Base-by-base conservation (phyloP, 2,113 vertebrate genomes). In the Panurus biarmicus region DNA sequence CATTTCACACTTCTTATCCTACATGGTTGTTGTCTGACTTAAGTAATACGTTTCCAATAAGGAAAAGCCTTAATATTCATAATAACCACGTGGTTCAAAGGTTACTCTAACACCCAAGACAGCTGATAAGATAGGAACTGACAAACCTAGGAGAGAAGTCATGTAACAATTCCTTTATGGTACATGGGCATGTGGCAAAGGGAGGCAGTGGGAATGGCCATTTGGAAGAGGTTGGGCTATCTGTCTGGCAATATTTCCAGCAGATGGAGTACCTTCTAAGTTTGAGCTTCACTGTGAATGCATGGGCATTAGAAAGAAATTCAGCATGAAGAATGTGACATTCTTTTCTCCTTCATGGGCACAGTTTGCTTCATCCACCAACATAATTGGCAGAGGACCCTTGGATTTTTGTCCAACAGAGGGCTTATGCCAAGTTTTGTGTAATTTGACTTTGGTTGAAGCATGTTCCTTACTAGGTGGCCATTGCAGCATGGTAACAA, bases 401-500 rank as follows among this genome's bases (percentile, higher is more conserved):
- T 77, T 64, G 67, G 23, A 72, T 91, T 79, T 79, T n/a, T 53
- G 56, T 91, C 71, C 87, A 91, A 64, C 44, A 80, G 65, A 89
- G 31, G 9, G 16, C 25, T 56, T 73, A 45, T 80, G 93, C 93
- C 91, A 83, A 83, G 38, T 14, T 69, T 74, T 75, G 28, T 25
- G 35, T 79, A 73, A 85, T 94, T 91, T 5, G 1, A 50, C 29
- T 89, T 74, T n/a, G 33, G 67, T 36, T 50, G 54, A 87, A 78
- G 58, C 62, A 51, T 2, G 8, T 91, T 91, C 38, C 65, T 91
- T 66, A 48, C 47, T 87, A 90, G 72, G 89, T 91, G 94, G 85
- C 91, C 75, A 83, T 94, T 60, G 91, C 85, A 94, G 84, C 89
- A n/a, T 47, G 62, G 75, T 57, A 95, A 91, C 75, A 95, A 94